phyloP scores from a whole-genome alignment of 2,113 vertebrate species.

The Bathybates hornii region DNA sequence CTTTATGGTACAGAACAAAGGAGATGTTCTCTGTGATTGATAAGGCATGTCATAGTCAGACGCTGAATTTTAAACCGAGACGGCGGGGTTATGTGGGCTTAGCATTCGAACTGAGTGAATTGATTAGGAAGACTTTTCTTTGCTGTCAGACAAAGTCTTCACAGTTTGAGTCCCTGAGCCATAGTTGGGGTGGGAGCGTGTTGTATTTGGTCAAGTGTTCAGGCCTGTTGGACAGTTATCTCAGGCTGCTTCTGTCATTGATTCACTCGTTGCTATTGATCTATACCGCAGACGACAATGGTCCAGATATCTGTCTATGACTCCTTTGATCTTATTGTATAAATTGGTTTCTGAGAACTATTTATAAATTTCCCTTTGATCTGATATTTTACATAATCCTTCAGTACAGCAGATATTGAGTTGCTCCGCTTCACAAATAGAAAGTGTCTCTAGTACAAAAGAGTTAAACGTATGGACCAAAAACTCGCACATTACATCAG shows the following conservation, averaged over 20 bases:
- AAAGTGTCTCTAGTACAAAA: background rate
- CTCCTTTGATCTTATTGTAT: background rate
- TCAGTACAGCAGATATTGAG: background rate
- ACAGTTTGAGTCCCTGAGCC: background rate
- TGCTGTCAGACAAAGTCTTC: conserved; percentile 23
- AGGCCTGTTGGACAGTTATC: conserved; percentile 25
- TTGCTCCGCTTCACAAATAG: background rate
- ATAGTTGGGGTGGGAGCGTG: background rate
- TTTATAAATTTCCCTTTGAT: background rate
- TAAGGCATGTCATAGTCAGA: conserved; percentile 21
- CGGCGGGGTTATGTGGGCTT: background rate
- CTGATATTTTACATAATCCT: background rate
- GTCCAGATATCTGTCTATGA: background rate
- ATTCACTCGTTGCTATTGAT: conserved; percentile 15
- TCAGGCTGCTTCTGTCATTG: conserved; percentile 15
- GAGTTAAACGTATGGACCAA: background rate
- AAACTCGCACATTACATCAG: background rate
- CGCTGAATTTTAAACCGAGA: conserved; percentile 1
- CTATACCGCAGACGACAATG: background rate
- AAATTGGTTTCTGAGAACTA: background rate
- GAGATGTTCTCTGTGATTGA: conserved; percentile 40
- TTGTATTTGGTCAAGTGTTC: conserved; percentile 23
- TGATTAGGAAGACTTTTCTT: conserved; percentile 16
- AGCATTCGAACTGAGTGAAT: conserved; percentile 13
- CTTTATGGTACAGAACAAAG: conserved; percentile 33